Evolutionary conservation across 2,888 invertebrate species (phyloP).

Genomic region (Aspidiotus destructor): DNA sequence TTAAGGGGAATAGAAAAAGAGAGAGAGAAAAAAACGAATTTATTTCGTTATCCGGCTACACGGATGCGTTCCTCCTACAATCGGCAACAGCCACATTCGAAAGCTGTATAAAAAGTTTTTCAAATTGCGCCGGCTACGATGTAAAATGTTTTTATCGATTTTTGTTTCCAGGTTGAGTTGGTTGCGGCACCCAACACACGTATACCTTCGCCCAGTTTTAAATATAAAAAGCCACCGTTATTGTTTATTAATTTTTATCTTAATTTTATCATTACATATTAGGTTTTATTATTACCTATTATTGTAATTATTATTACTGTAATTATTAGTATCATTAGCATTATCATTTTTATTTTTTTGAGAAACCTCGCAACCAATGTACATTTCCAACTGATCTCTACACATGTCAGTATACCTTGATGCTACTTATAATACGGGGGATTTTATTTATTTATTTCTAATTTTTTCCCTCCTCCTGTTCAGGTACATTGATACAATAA

Average conservation of each 20-base stretch:
- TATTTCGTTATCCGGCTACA: too few species aligned
- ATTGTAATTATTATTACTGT: too few species aligned
- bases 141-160: conserved; percentile 9
- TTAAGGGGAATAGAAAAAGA: too few species aligned
- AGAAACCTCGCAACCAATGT: conserved; percentile 33
- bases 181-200: conserved; percentile 22
- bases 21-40: too few species aligned
- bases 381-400: conserved; percentile 34
- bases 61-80: too few species aligned
- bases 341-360: too few species aligned
- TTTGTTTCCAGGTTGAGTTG: conserved; percentile 23
- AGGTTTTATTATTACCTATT: too few species aligned
- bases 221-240: not conserved
- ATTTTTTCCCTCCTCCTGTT: not conserved
- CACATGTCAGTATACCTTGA: conserved; percentile 31
- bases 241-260: too few species aligned
- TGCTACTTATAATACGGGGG: conserved; percentile 24
- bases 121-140: conserved; percentile 2
- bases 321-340: too few species aligned
- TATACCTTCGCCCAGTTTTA: conserved; percentile 6
- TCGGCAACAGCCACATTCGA: too few species aligned
- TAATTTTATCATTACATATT: not conserved
- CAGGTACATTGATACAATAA: not conserved
- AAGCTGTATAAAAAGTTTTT: not conserved
- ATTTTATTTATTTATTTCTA: not conserved